Percentiles rank a stretch among this genome's conserved stretches.
Conservation (phyloP, 1,140 invertebrate genomes). For the Sarcophaga bullata region DNA sequence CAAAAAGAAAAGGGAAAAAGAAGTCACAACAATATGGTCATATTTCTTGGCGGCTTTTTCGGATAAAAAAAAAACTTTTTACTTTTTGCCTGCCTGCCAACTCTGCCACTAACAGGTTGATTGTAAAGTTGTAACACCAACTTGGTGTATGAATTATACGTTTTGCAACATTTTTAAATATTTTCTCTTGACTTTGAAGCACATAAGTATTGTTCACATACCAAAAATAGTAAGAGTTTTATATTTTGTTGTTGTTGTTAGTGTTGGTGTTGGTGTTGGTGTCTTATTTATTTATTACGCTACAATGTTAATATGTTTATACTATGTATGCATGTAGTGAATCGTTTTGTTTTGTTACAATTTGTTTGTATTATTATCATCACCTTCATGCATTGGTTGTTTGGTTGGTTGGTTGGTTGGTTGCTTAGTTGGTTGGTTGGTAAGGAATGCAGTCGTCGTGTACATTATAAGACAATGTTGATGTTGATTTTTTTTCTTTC, state of each 20-base stretch:
- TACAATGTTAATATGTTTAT: no score
- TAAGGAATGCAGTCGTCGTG: slow-evolving; percentile 4
- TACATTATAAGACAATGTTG: background rate
- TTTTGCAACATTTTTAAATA: background rate
- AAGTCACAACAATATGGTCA: background rate
- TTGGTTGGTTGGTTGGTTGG: no score
- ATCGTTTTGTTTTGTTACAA: no score
- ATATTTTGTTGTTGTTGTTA: background rate
- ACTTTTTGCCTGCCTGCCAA: background rate
- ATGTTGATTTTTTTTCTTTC: slow-evolving; percentile 14
- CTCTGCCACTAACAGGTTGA: background rate
- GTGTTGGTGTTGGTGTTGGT: background rate
- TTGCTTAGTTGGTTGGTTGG: no score
- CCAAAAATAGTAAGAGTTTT: no score
- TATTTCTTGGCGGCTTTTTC: slow-evolving; percentile 30
- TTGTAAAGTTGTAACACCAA: background rate
- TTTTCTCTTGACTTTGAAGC: slow-evolving; percentile 7
- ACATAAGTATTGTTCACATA: no score
- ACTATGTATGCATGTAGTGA: no score
- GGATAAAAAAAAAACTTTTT: background rate
- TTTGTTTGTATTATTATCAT: background rate
- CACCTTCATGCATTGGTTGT: background rate
- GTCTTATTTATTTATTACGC: no score
- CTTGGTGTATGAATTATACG: slow-evolving; percentile 22
- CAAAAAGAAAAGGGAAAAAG: background rate